Evolutionary conservation across 2,113 vertebrate genomes (phyloP).

Genomic region (Gymnocephalus cernua): DNA sequence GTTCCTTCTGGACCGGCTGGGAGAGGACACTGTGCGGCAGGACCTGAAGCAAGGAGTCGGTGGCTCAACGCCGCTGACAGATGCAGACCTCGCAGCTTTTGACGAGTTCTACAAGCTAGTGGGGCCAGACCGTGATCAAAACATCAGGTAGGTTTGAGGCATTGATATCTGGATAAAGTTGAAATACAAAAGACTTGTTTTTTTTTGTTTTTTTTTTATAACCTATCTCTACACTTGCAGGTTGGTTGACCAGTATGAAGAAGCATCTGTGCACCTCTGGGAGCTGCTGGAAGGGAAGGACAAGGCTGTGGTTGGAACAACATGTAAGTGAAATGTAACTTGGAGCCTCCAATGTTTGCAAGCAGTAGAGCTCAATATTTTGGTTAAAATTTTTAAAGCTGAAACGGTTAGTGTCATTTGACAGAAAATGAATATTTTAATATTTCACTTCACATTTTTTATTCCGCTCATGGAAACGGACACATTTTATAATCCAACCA

Average conservation of each 20-base stretch:
- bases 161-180: not conserved
- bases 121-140: constrained; percentile 94
- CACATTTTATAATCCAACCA: too few species aligned
- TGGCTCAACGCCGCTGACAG: constrained; percentile 88
- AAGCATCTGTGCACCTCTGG: constrained; percentile 95
- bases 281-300: constrained; percentile 96
- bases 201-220: not conserved
- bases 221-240: constrained; percentile 72
- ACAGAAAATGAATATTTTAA: not conserved
- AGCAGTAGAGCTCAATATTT: not conserved
- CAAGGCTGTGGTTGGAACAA: constrained; percentile 95
- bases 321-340: constrained; percentile 88
- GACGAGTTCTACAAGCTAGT: constrained; percentile 98
- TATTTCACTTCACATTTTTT: too few species aligned
- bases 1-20: constrained; percentile 93
- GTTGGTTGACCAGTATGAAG: constrained; percentile 94
- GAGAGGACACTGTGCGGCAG: constrained; percentile 90
- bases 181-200: not conserved
- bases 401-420: not conserved
- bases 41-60: constrained; percentile 91
- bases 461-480: too few species aligned
- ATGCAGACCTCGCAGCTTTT: constrained; percentile 88
- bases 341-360: not conserved
- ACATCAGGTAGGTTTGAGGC: constrained; percentile 84
- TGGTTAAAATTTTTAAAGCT: not conserved